Evolutionary conservation across 1,140 invertebrate genomes (phyloP).

Genomic region (Portunus trituberculatus): DNA sequence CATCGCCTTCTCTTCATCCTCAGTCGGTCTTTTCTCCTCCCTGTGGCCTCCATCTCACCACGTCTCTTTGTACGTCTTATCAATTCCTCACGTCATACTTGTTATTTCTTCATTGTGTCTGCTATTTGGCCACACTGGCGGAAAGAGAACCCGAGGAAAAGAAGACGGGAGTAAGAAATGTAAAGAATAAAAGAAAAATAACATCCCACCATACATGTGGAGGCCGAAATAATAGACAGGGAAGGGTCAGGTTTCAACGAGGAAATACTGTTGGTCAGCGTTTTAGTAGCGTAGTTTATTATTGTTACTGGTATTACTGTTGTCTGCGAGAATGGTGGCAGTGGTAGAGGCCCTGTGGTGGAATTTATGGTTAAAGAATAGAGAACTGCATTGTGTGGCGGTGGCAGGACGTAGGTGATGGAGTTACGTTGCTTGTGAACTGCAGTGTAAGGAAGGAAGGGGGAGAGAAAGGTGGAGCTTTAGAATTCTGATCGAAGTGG

Average conservation of each 20-base stretch:
- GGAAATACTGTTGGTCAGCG: not conserved
- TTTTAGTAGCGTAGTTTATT: not conserved
- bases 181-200: not conserved
- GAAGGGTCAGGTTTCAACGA: conserved; percentile 26
- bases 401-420: too few relatives aligned
- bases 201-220: not conserved
- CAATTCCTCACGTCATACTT: conserved; percentile 65
- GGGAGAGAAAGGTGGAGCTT: too few relatives aligned
- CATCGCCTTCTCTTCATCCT: not conserved
- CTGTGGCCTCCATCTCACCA: not conserved
- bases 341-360: not conserved
- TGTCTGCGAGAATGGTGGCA: not conserved
- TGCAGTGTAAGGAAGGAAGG: too few relatives aligned
- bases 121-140: conserved; percentile 16
- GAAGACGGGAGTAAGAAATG: not conserved
- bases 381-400: too few relatives aligned
- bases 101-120: conserved; percentile 68
- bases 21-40: not conserved
- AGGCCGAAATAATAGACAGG: not conserved
- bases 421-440: too few relatives aligned
- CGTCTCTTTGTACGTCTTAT: conserved; percentile 43
- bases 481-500: too few relatives aligned
- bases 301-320: not conserved
- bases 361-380: not conserved
- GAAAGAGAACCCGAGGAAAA: not conserved